phyloP scores from a whole-genome alignment of 2,888 invertebrate species.

The Eremobia ochroleuca region DNA sequence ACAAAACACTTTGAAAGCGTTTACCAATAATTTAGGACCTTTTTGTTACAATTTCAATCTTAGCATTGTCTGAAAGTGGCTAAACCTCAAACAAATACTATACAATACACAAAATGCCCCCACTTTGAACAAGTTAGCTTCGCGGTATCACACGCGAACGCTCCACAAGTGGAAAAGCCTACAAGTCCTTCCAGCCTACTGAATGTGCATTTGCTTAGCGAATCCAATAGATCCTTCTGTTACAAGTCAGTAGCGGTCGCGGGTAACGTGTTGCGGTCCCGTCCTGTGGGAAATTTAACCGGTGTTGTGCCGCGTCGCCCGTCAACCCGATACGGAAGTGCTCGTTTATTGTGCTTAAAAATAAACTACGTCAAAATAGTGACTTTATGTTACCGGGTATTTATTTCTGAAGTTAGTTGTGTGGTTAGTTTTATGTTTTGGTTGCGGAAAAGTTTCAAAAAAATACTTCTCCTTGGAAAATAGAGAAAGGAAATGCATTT shows the following conservation, averaged over 20 bases:
- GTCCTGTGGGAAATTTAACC: constrained; percentile 78
- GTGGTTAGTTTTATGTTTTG: not conserved
- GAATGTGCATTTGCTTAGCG: constrained; percentile 53
- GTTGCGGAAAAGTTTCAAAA: not conserved
- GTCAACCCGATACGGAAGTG: constrained; percentile 64
- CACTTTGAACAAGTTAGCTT: not conserved
- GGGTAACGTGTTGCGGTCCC: constrained; percentile 52
- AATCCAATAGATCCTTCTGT: constrained; percentile 69
- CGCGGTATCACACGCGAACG: not conserved
- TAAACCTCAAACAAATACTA: not conserved
- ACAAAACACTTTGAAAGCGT: not conserved
- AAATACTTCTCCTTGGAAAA: not conserved
- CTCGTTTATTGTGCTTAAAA: constrained; percentile 68
- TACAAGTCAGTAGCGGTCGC: constrained; percentile 57
- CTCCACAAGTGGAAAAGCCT: constrained; percentile 18
- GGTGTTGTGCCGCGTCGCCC: constrained; percentile 61
- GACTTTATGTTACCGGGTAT: constrained; percentile 28
- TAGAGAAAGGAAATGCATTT: not conserved
- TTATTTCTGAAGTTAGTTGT: constrained; percentile 38
- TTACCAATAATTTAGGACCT: not conserved
- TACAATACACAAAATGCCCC: not conserved
- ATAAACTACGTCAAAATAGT: constrained; percentile 57
- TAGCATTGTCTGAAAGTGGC: too few species aligned
- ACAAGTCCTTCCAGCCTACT: constrained; percentile 12
- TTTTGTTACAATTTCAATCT: not conserved